phyloP scores from a whole-genome alignment of 37 sponge, comb jelly and placozoan species.

The Oopsacas minuta region DNA sequence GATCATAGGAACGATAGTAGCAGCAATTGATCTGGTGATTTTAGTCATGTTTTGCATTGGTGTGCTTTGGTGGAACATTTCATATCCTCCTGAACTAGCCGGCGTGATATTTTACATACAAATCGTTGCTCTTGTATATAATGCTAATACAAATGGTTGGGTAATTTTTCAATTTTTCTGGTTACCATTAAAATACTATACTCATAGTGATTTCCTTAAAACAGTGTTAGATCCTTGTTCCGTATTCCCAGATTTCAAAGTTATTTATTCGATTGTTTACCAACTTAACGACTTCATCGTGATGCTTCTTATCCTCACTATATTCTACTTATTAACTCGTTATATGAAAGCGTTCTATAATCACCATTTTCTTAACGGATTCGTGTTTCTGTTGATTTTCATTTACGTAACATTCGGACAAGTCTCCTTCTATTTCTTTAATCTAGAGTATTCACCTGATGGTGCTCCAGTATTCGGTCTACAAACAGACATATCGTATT shows the following conservation, averaged over 20 bases:
- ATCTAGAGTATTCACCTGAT: background rate
- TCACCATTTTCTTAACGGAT: background rate
- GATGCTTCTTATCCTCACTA: background rate
- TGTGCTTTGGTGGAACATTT: slow-evolving; percentile 14
- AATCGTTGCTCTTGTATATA: background rate
- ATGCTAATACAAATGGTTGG: slow-evolving; percentile 12
- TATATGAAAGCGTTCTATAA: slow-evolving; percentile 12
- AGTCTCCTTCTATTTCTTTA: background rate
- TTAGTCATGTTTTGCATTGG: background rate
- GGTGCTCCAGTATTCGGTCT: background rate
- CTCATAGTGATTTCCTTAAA: background rate
- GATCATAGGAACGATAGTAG: background rate
- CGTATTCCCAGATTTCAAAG: background rate
- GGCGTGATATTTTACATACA: background rate
- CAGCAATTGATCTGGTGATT: background rate
- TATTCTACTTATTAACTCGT: background rate
- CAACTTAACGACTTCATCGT: background rate
- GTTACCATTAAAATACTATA: background rate
- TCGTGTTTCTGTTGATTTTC: background rate
- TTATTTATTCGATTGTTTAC: background rate
- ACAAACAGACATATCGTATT: background rate
- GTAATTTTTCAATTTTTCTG: background rate
- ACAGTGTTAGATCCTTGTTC: background rate
- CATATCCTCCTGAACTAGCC: background rate
- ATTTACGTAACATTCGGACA: background rate